Evolutionary conservation across 64 coral and sea anemone species (phyloP).

Genomic region (Orbicella faveolata): DNA sequence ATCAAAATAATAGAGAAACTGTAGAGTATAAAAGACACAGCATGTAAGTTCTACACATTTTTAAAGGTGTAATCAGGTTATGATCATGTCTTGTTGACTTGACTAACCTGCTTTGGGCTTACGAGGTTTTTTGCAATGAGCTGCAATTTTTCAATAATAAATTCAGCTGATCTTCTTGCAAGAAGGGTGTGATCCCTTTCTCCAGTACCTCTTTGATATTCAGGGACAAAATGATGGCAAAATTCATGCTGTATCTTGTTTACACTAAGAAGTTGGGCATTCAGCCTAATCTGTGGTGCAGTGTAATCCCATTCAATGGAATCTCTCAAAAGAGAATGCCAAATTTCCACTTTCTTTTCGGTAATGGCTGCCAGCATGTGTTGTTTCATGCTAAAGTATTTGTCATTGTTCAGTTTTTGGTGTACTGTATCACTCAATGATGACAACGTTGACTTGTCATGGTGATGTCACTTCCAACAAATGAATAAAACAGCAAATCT

Average conservation of each 20-base stretch:
- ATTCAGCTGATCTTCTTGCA: background rate
- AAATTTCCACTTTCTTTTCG: conserved; percentile 7
- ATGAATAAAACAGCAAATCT: conserved; percentile 54
- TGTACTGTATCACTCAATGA: conserved; percentile 11
- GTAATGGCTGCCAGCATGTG: background rate
- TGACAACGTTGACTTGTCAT: conserved; percentile 7
- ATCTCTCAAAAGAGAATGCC: conserved; percentile 8
- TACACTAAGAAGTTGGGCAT: background rate
- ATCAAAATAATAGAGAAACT: too few species aligned
- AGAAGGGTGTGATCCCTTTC: background rate
- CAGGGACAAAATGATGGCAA: background rate
- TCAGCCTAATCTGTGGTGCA: background rate
- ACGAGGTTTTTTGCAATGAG: background rate
- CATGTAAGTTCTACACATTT: too few species aligned
- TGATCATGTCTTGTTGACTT: too few species aligned
- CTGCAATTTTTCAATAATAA: background rate
- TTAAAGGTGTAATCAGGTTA: too few species aligned
- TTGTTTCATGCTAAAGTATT: background rate
- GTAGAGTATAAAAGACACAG: too few species aligned
- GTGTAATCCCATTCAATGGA: background rate
- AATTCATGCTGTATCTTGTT: background rate
- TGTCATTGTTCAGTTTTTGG: background rate
- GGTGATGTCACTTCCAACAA: background rate
- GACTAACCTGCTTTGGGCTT: background rate
- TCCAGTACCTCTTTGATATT: background rate